Percentiles rank a stretch among this genome's conserved stretches.
Conservation (phyloP, 23 tunicate genomes). For the Styela clava region DNA sequence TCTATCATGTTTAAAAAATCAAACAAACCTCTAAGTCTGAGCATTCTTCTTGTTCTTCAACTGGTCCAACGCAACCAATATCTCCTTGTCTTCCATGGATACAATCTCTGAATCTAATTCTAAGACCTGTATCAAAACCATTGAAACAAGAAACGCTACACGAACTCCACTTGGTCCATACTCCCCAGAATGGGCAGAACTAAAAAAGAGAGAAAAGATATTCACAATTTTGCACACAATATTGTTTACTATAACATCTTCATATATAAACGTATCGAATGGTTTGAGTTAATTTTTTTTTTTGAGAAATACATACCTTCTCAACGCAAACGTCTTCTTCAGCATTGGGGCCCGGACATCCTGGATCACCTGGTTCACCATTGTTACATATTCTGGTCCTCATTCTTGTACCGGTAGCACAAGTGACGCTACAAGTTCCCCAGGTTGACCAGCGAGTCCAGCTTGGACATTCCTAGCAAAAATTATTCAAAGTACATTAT, state of each 20-base stretch:
- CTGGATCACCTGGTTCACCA: conserved; percentile 24
- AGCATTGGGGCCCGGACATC: conserved; percentile 43
- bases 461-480: conserved; percentile 58
- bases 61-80: conserved; percentile 29
- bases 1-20: no score
- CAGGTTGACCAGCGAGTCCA: conserved; percentile 74
- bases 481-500: no score
- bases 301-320: conserved; percentile 1
- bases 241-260: neutral
- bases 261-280: neutral
- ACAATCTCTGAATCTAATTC: conserved; percentile 21
- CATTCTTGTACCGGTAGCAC: conserved; percentile 58
- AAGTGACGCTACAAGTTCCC: conserved; percentile 52
- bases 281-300: neutral
- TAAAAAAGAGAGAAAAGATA: neutral
- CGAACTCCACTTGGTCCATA: conserved; percentile 14
- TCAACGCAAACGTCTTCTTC: conserved; percentile 43
- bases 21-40: conserved; percentile 16
- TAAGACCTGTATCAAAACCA: conserved; percentile 22
- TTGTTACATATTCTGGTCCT: conserved; percentile 57
- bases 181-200: conserved; percentile 43
- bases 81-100: conserved; percentile 30
- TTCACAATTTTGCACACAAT: neutral
- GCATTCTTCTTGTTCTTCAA: conserved; percentile 7
- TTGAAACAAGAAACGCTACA: conserved; percentile 32